phyloP scores from a whole-genome alignment of 2,888 invertebrate species.

The Pheosia gnoma region DNA sequence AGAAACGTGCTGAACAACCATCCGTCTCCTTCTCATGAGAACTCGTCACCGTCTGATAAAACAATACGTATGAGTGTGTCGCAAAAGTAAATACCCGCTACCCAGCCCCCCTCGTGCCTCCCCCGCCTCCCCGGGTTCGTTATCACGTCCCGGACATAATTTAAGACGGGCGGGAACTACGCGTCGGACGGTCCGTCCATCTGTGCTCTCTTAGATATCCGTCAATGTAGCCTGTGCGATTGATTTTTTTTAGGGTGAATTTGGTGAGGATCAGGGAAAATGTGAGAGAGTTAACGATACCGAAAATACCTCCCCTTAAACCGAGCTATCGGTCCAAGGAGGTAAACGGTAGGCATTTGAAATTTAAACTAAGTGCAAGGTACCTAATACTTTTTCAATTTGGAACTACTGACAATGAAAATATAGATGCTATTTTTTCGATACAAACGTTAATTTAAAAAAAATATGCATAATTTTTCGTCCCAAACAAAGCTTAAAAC shows the following conservation, averaged over 20 bases:
- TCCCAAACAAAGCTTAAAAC: constrained; percentile 42
- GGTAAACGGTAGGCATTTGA: too few relatives aligned
- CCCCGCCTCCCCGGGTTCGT: constrained; percentile 47
- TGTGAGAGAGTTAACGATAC: not conserved
- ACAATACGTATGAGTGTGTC: constrained; percentile 53
- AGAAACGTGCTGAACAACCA: not conserved
- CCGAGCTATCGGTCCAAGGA: too few relatives aligned
- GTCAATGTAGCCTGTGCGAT: constrained; percentile 44
- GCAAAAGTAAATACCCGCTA: constrained; percentile 61
- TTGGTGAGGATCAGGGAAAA: not conserved
- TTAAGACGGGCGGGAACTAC: constrained; percentile 60
- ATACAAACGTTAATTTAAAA: not conserved
- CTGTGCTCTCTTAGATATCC: constrained; percentile 30
- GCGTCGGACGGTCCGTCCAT: constrained; percentile 37
- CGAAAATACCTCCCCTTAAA: too few relatives aligned
- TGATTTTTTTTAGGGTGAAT: constrained; percentile 36
- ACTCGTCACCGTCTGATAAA: constrained; percentile 30
- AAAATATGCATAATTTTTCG: constrained; percentile 32
- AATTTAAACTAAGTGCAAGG: too few relatives aligned
- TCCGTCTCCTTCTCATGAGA: not conserved
- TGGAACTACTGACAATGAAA: too few relatives aligned
- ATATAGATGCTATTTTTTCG: not conserved
- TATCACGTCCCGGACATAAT: constrained; percentile 81
- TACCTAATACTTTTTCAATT: too few relatives aligned
- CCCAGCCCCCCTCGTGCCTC: constrained; percentile 19